A percentile compares a stretch with the other conserved stretches of the same genome.
phyloP scores from a whole-genome alignment of 1,140 invertebrate species.

The Trachymyrmex septentrionalis region DNA sequence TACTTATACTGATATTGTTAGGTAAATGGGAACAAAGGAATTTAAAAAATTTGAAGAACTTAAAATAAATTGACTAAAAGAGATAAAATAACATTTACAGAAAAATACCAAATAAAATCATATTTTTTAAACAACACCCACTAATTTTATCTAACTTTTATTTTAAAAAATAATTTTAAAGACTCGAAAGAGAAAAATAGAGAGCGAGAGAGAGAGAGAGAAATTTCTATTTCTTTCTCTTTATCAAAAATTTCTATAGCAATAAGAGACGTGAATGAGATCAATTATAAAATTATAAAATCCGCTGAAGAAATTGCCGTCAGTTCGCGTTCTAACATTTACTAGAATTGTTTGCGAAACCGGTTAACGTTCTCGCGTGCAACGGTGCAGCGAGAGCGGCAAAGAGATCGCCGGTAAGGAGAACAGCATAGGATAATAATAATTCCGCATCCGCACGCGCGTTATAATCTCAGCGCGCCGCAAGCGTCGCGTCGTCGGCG shows the following conservation, averaged over 20 bases:
- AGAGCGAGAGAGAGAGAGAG: too few relatives aligned
- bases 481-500: neutral
- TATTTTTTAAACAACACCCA: neutral
- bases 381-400: constrained; percentile 30
- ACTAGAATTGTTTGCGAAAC: constrained; percentile 47
- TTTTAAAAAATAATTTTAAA: neutral
- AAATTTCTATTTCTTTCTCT: too few relatives aligned
- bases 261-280: neutral
- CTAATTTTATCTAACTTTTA: constrained; percentile 2
- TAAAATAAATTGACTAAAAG: neutral
- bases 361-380: constrained; percentile 56
- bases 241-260: too few relatives aligned
- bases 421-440: constrained; percentile 53
- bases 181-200: too few relatives aligned
- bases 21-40: neutral
- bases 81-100: neutral
- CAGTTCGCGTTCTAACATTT: constrained; percentile 15
- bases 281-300: constrained; percentile 18
- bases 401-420: constrained; percentile 50
- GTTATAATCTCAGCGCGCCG: constrained; percentile 27
- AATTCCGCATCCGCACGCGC: constrained; percentile 53
- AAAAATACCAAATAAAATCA: neutral
- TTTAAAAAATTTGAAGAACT: neutral
- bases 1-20: neutral
- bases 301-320: neutral